Evolutionary conservation across 2,113 vertebrate species (phyloP).

Genomic region (Mastomys natalensis): DNA sequence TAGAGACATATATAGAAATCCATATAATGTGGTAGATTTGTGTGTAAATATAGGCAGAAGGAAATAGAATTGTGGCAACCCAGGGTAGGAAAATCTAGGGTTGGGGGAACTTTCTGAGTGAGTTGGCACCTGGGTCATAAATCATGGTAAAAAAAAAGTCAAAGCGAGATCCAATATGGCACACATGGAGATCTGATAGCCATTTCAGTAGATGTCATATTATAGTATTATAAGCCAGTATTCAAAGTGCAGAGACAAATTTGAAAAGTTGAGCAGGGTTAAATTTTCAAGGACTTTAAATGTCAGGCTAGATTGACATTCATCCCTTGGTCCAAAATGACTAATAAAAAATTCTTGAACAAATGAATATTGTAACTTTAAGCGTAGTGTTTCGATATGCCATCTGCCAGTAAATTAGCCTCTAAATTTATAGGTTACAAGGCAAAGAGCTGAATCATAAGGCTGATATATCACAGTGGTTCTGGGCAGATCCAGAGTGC

Average conservation of each 20-base stretch:
- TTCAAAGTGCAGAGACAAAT: background rate
- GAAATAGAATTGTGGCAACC: background rate
- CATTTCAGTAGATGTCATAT: background rate
- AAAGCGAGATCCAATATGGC: background rate
- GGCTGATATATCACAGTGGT: background rate
- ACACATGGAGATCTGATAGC: background rate
- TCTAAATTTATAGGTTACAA: background rate
- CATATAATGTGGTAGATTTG: background rate
- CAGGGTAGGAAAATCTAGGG: background rate
- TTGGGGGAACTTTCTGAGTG: background rate
- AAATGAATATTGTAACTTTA: background rate
- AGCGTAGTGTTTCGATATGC: slow-evolving; percentile 19
- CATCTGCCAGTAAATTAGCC: background rate
- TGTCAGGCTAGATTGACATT: background rate
- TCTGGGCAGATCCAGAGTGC: background rate
- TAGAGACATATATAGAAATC: background rate
- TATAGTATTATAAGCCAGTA: background rate
- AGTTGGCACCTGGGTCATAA: background rate
- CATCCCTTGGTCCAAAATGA: slow-evolving; percentile 5
- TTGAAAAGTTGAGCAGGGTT: background rate
- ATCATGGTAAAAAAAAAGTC: background rate
- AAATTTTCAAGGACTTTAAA: slow-evolving; percentile 29
- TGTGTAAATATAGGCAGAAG: background rate
- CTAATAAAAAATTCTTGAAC: slow-evolving; percentile 6
- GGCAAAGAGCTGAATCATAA: background rate